Conservation (phyloP, 2,888 invertebrate genomes). For the Cerastis rubricosa region DNA sequence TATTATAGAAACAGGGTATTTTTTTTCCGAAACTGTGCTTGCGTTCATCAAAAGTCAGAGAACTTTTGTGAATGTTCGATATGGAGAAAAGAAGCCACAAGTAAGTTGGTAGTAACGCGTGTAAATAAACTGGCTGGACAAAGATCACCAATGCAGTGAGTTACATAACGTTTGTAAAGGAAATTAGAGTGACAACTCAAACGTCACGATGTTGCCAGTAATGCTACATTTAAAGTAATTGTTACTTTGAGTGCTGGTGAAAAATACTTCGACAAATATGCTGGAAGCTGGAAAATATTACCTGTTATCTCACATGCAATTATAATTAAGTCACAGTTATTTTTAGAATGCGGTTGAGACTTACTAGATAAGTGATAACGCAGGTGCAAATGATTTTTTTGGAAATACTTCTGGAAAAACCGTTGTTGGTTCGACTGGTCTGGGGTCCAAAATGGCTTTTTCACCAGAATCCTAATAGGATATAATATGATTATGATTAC, state of each 20-base stretch:
- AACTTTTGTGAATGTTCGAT: not conserved
- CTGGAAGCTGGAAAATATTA: not conserved
- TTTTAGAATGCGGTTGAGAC: conserved; percentile 6
- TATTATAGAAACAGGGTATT: not conserved
- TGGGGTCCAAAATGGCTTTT: too few species aligned
- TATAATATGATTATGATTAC: too few species aligned
- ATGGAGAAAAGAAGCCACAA: not conserved
- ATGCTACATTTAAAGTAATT: conserved; percentile 46
- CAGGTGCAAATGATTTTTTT: not conserved
- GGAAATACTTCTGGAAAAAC: conserved; percentile 10
- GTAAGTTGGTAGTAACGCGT: not conserved
- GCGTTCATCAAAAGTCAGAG: not conserved
- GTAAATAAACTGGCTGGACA: not conserved
- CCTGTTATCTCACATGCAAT: conserved; percentile 11
- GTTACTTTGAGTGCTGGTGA: conserved; percentile 40
- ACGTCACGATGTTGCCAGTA: conserved; percentile 39
- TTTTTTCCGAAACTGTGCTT: not conserved
- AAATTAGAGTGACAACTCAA: conserved; percentile 25
- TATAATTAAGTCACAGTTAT: conserved; percentile 19
- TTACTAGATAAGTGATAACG: conserved; percentile 1
- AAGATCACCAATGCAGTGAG: conserved; percentile 19
- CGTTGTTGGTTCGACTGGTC: not conserved
- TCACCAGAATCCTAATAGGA: too few species aligned
- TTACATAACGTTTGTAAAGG: conserved; percentile 35
- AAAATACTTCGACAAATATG: conserved; percentile 36